Evolutionary conservation across 2,888 invertebrate species (phyloP).

Genomic region (Eledona agricola): DNA sequence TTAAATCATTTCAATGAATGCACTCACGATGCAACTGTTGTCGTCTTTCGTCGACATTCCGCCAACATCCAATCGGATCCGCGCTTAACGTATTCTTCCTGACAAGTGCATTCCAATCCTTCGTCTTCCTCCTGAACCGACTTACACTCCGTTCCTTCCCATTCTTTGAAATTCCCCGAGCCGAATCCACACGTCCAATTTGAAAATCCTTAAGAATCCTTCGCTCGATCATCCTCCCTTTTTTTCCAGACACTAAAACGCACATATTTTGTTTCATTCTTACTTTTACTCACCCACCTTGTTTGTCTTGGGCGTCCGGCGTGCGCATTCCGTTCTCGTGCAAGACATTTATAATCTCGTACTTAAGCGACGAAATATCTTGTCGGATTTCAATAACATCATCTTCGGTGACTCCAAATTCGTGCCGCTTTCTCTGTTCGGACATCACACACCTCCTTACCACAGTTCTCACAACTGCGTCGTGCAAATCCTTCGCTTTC

Average conservation of each 20-base stretch:
- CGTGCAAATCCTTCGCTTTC: slow-evolving; percentile 76
- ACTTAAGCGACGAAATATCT: slow-evolving; percentile 93
- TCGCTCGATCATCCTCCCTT: slow-evolving; percentile 87
- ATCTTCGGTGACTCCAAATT: slow-evolving; percentile 93
- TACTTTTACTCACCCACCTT: slow-evolving; percentile 65
- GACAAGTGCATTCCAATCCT: slow-evolving; percentile 84
- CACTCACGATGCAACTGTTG: too few relatives aligned
- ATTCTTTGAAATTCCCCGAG: slow-evolving; percentile 69
- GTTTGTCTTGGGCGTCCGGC: slow-evolving; percentile 74
- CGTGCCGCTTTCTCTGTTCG: slow-evolving; percentile 88
- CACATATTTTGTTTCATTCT: background rate
- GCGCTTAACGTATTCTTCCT: slow-evolving; percentile 74
- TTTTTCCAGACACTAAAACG: slow-evolving; percentile 79
- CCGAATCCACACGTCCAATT: slow-evolving; percentile 86
- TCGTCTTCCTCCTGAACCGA: background rate
- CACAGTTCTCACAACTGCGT: slow-evolving; percentile 86
- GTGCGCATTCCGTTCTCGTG: slow-evolving; percentile 88
- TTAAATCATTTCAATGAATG: too few relatives aligned
- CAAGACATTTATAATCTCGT: slow-evolving; percentile 91
- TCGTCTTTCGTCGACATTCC: too few relatives aligned
- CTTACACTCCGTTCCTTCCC: slow-evolving; percentile 10
- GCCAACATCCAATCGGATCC: slow-evolving; percentile 87
- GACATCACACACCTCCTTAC: slow-evolving; percentile 85
- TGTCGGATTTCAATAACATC: slow-evolving; percentile 98
- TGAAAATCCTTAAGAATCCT: slow-evolving; percentile 89